Evolutionary conservation across 1,140 invertebrate species (phyloP), one percentile per base, ranked within the genome.

Genomic region (Dufourea novaeangliae): DNA sequence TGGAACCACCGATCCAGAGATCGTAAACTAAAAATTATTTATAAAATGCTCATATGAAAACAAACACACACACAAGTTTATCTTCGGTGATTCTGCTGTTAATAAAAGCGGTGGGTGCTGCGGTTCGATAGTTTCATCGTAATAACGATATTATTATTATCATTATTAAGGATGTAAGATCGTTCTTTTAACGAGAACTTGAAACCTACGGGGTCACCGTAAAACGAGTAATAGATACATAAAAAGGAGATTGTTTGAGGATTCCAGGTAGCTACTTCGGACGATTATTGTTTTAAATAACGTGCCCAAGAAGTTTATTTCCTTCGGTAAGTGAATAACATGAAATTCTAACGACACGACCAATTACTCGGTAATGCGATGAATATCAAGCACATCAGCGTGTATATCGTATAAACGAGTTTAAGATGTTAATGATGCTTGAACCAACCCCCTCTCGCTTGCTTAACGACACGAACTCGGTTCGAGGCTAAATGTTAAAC

Each of bases 361-460:
- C 70, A 72, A 72, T 72, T 63, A 72, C 8, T n/a, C 17, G 56
- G 46, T 50, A 71, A 62, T 46, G 56, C 46, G 29, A 8, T 50
- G 41, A 66, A 66, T 66, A 32, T 14, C 41, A 7, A 32, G 44
- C 29, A 20, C 59, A 39, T 66, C 32, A 66, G 20, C 32, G 32
- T 27, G 22, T 50, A 37, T 50, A 37, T 62, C 39, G 11, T 20
- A 46, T 32, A 44, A 32, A 41, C n/a, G 39, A 20, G 54, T 57
- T 17, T 20, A n/a, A n/a, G 12, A 27, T 20, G 39, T 57, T 7
- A 29, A 59, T 32, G 54, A 10, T 61, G 27, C 29, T 27, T 39
- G 69, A 71, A 10, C n/a, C n/a, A n/a, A n/a, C n/a, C n/a, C n/a
- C n/a, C n/a, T n/a, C 22, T 34, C 34, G 22, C 39, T 70, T 56